These are phyloP conservation scores for Pithys albifrons DNA, from an alignment of 2,113 vertebrate genomes.

Conservation along the genomic window DNA sequence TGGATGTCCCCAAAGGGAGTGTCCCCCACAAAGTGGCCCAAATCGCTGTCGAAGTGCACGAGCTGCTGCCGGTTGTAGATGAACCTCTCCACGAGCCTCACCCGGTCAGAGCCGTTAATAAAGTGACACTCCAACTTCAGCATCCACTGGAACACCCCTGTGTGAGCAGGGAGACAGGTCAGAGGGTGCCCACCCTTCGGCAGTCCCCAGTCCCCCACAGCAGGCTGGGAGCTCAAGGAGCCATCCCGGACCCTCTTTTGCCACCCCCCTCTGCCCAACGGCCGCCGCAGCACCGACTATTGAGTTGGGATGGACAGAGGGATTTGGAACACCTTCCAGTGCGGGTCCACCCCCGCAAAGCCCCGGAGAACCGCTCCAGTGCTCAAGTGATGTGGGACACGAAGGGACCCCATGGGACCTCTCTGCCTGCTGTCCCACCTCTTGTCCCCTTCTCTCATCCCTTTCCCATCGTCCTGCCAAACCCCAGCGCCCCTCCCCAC, in stretches of 20 bases:
- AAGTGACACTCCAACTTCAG: rapidly evolving
- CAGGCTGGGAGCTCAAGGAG: not conserved
- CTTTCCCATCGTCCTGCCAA: too few species aligned
- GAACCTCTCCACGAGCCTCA: rapidly evolving
- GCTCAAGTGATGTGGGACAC: too few species aligned
- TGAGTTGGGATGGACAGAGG: not conserved
- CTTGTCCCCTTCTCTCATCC: not conserved
- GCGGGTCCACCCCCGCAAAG: not conserved
- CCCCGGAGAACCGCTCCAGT: too few species aligned
- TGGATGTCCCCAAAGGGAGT: rapidly evolving
- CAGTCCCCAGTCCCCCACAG: too few species aligned
- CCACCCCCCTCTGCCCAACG: not conserved
- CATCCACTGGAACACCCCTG: not conserved
- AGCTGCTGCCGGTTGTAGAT: not conserved
- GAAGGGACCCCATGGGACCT: not conserved
- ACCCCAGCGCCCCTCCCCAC: too few species aligned
- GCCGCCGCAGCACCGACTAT: not conserved
- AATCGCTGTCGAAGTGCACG: rapidly evolving
- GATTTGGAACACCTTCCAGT: too few species aligned
- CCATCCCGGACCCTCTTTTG: too few species aligned
- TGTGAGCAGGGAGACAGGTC: too few species aligned
- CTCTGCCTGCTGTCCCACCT: not conserved
- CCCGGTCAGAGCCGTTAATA: not conserved
- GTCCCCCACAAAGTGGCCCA: not conserved
- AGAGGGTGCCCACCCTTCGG: not conserved